Evolutionary conservation across 2,113 vertebrate genomes (phyloP).

Genomic region (Recurvirostra avosetta): DNA sequence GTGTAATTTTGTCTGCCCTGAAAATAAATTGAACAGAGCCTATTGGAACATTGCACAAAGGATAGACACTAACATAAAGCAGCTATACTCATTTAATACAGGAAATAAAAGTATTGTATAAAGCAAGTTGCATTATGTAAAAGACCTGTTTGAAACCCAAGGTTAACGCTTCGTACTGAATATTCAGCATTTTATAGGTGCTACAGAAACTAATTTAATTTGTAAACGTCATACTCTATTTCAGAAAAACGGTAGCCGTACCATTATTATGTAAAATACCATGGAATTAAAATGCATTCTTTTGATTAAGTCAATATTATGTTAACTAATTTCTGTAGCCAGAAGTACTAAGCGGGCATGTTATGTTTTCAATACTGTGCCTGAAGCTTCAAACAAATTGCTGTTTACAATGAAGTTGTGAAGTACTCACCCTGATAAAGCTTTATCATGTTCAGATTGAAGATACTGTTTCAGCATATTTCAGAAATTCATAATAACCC

Average conservation of each 20-base stretch:
- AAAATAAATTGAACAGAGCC: conserved; percentile 1
- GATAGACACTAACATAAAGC: not conserved
- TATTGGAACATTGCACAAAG: not conserved
- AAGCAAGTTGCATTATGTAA: not conserved
- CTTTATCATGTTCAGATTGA: conserved; percentile 25
- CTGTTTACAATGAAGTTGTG: conserved; percentile 44
- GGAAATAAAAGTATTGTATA: conserved; percentile 3
- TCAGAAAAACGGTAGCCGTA: not conserved
- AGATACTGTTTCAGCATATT: conserved; percentile 17
- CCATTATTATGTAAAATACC: not conserved
- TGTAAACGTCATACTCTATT: not conserved
- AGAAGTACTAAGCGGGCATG: not conserved
- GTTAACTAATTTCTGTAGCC: not conserved
- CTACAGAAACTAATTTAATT: conserved; percentile 26
- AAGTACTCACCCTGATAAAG: conserved; percentile 20
- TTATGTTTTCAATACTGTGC: not conserved
- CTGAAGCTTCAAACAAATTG: conserved; percentile 3
- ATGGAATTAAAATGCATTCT: conserved; percentile 7
- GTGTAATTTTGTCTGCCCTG: conserved; percentile 17
- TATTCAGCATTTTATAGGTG: not conserved
- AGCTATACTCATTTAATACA: not conserved
- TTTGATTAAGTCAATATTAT: not conserved
- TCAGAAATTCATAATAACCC: conserved; percentile 1
- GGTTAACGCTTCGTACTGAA: not conserved
- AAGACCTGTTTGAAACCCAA: conserved; percentile 10